Evolutionary conservation across 2,888 invertebrate genomes (phyloP).

Genomic region (Hydrotaea cyrtoneurina): DNA sequence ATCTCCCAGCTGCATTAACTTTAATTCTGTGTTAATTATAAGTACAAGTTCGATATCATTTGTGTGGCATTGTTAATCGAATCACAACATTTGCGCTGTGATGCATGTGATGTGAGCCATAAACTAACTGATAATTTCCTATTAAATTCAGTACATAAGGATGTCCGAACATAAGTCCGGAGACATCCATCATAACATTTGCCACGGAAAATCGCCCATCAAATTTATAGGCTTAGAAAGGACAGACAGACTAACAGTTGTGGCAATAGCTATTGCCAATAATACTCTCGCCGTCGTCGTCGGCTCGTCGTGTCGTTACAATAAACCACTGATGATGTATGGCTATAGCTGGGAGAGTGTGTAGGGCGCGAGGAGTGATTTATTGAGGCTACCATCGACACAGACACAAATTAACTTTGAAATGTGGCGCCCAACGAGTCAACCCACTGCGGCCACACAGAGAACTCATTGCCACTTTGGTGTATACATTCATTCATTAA

Average conservation of each 20-base stretch:
- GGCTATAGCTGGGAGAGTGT: background rate
- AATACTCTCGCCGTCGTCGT: constrained; percentile 2
- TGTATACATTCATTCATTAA: background rate
- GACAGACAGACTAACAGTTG: background rate
- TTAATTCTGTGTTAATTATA: no score
- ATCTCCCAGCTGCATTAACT: background rate
- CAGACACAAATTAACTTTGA: constrained; percentile 51
- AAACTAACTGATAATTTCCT: background rate
- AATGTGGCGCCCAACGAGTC: background rate
- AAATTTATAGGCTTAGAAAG: constrained; percentile 18
- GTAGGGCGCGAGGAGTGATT: constrained; percentile 49
- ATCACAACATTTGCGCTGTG: background rate
- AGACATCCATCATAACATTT: constrained; percentile 22
- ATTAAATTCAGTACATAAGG: constrained; percentile 3
- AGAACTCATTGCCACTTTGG: background rate
- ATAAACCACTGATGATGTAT: constrained; percentile 30
- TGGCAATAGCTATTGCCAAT: constrained; percentile 5
- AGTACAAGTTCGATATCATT: no score
- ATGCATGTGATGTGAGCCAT: no score
- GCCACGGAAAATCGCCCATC: constrained; percentile 29
- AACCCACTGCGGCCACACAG: no score
- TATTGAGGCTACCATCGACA: constrained; percentile 63
- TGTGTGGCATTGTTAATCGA: background rate
- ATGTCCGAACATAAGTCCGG: no score
- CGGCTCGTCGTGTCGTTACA: background rate